Base-by-base conservation (phyloP, 2,888 invertebrate species). In the Selenia dentaria region DNA sequence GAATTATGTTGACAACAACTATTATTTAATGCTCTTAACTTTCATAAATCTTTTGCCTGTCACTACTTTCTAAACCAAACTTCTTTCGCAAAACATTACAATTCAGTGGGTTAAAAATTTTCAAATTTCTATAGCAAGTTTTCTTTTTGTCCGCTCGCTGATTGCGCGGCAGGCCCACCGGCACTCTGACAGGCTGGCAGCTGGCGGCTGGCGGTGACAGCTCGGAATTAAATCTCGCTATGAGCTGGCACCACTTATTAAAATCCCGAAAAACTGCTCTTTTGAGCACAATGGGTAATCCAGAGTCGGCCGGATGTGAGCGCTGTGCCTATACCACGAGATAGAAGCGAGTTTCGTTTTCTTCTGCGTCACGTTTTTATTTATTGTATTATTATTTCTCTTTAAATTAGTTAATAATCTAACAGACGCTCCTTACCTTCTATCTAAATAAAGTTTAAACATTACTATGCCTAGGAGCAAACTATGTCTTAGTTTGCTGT, bases 221-320 rank as follows among this genome's bases (percentile, higher is more conserved):
- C 62, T 59, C 68, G 62, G 75, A 83, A 84, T 86, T 82, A 83
- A 82, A 82, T 76, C 72, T 66, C 67, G 63, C 47, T 11, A 49
- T 57, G 61, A 60, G 63, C 64, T 65, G 37, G 37, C 20, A 28
- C 10, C 72, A 74, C 81, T 81, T 83, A 84, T 83, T 84, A 84
- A 81, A 83, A 78, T 74, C 59, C 74, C 78, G 67, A 81, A 81
- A 81, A 83, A 82, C 74, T 81, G 76, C 78, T 78, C 76, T 80
- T 76, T 80, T 70, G 64, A 57, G 55, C 70, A 79, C 79, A 80
- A 80, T 78, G 71, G 74, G 69, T 70, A 75, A 76, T 75, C 76
- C 70, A 28, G 40, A 35, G 29, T 18, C 28, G 3, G 18, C 18
- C 39, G 31, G 42, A 35, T 32, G 37, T 42, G 25, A 22, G 46